Evolutionary conservation across 1,140 invertebrate species (phyloP), one percentile per base, ranked within the genome.

Genomic region (Zaprionus camerounensis): DNA sequence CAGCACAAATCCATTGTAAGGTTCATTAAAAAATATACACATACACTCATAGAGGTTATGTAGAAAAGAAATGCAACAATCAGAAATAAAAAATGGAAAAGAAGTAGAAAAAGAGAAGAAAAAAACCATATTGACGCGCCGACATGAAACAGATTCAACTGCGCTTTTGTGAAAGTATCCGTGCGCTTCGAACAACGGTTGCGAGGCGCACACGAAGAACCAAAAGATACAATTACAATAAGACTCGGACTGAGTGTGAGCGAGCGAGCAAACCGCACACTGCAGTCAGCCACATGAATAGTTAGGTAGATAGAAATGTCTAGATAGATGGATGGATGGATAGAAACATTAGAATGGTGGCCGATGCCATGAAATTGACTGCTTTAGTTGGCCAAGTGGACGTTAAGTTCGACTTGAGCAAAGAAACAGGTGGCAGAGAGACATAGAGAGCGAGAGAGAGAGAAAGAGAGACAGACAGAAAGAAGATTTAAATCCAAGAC

Each of bases 361-460:
- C 51, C 62, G 70, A 51, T 73, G 84, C 80, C 83, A 87, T 87
- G 81, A 87, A 88, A 87, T 88, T 88, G 84, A 69, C 84, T 81
- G 73, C 55, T 70, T 84, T 83, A 78, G 80, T 88, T 86, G 80
- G 83, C 84, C 84, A 83, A 74, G 44, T 74, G 49, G 49, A 58
- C 62, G 59, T 61, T 41, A 26, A 15, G 36, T 44, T 28, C 41
- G 41, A 51, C 17, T 41, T 24, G 36, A 62, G 26, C 13, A 41
- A 69, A 68, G 38, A 51, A 20, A 51, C 46, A 51, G 46, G 46
- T 51, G 46, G 20, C 20, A 24, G 20, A 51, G 4, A 46, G 15
- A 41, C 15, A 41, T 1, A 44, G 2, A 44, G 11, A 51, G 5
- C 13, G 7, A 49, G 41, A 36, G 31, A 46, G 31, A 57, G 51